These are phyloP conservation scores for Acleris emargana DNA, from an alignment of 2,888 invertebrate genomes.

Conservation along the genomic window DNA sequence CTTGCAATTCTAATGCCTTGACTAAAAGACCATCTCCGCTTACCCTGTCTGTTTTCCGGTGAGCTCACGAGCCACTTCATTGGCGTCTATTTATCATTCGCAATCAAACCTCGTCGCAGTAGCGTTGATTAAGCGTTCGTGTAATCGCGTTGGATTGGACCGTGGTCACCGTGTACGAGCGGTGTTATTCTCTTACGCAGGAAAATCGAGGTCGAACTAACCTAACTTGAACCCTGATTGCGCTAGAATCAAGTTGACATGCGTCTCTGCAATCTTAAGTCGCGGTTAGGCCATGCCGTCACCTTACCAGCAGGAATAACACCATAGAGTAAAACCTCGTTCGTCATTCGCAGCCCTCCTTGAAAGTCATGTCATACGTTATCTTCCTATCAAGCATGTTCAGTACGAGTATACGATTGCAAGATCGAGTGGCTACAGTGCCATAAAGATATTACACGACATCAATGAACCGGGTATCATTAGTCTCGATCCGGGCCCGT, in stretches of 20 bases:
- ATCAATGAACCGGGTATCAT: conserved; percentile 43
- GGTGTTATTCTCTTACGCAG: no score
- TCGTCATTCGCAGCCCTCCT: conserved; percentile 20
- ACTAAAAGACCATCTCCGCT: conserved; percentile 5
- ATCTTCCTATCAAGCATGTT: conserved; percentile 18
- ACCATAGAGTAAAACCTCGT: conserved; percentile 9
- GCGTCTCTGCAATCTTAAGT: no score
- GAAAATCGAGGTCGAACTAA: no score
- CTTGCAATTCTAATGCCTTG: not conserved
- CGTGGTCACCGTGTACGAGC: conserved; percentile 36
- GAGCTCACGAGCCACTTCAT: conserved; percentile 33
- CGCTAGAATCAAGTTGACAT: no score
- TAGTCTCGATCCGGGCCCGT: conserved; percentile 18
- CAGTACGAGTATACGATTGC: conserved; percentile 16
- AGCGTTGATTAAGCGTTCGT: conserved; percentile 66
- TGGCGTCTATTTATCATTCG: conserved; percentile 63
- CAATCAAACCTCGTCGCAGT: conserved; percentile 65
- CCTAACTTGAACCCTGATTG: no score
- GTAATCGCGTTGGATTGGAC: conserved; percentile 49
- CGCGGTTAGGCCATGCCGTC: no score
- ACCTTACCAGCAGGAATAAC: no score
- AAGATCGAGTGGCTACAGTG: conserved; percentile 11
- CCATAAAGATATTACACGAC: conserved; percentile 13
- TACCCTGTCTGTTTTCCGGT: conserved; percentile 22
- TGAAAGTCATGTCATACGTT: conserved; percentile 26